Evolutionary conservation across 2,797 vertebrate species (phyloP).

Genomic region (Acropternis orthonyx): DNA sequence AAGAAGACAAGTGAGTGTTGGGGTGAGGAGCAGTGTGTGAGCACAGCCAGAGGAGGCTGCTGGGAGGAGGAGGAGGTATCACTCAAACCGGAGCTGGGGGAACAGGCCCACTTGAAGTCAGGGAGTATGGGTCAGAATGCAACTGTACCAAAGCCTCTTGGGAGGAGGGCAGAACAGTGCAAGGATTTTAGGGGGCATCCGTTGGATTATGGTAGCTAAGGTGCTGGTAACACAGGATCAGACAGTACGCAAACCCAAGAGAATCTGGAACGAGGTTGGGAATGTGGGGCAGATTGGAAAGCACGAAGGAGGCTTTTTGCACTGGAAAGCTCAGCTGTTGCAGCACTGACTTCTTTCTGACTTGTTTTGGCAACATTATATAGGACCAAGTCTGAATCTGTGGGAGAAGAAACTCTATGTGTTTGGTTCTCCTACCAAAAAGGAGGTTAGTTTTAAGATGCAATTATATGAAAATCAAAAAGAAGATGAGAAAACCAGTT

Average conservation of each 20-base stretch:
- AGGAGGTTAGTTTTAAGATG: not conserved
- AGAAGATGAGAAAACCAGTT: not conserved
- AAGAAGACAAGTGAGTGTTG: rapidly evolving
- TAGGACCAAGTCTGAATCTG: not conserved
- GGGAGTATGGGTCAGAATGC: not conserved
- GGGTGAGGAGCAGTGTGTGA: rapidly evolving
- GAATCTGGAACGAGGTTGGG: not conserved
- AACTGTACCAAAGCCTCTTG: not conserved
- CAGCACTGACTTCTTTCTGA: not conserved
- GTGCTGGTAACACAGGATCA: not conserved
- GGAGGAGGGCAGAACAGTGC: not conserved
- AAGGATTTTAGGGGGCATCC: not conserved
- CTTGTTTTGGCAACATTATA: not conserved
- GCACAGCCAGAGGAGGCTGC: not conserved
- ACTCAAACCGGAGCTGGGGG: not conserved
- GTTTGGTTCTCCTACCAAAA: not conserved
- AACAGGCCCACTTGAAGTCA: not conserved
- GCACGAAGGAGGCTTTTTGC: not conserved
- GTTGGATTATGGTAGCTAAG: not conserved
- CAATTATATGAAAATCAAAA: not conserved
- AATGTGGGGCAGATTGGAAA: not conserved
- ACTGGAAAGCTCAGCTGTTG: not conserved
- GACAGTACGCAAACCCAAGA: not conserved
- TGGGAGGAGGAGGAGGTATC: not conserved
- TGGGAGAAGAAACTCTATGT: not conserved